Conservation (phyloP, 2,888 invertebrate genomes). For the Drosophila colorata region DNA sequence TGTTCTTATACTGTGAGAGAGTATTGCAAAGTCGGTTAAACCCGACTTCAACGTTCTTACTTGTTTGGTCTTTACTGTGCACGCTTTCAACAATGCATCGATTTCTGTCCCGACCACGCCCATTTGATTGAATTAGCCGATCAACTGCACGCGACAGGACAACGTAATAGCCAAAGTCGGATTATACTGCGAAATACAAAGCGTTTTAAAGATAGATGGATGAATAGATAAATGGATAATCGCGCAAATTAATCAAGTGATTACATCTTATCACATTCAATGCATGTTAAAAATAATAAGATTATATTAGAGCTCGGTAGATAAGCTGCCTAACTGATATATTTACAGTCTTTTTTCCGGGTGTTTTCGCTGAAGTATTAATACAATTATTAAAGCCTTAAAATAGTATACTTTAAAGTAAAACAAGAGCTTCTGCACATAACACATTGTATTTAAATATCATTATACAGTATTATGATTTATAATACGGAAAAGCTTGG, state of each 20-base stretch:
- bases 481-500: background rate
- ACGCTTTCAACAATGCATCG: slow-evolving; percentile 4
- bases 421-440: too few relatives aligned
- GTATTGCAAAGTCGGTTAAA: background rate
- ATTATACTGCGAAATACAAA: background rate
- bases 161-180: background rate
- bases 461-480: background rate
- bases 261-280: too few relatives aligned
- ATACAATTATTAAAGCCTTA: too few relatives aligned
- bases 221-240: too few relatives aligned
- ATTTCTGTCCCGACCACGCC: slow-evolving; percentile 30
- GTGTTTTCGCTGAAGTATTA: too few relatives aligned
- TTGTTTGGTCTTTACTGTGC: background rate
- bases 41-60: background rate
- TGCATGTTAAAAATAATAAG: too few relatives aligned
- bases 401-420: too few relatives aligned
- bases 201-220: background rate
- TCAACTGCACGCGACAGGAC: background rate
- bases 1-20: too few relatives aligned
- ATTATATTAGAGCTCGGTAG: too few relatives aligned
- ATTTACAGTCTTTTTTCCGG: too few relatives aligned
- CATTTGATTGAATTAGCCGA: slow-evolving; percentile 25
- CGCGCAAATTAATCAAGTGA: too few relatives aligned
- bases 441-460: background rate
- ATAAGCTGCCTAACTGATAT: too few relatives aligned